These are phyloP conservation scores for Patiria miniata DNA, from an alignment of 35 echinoderm and acorn worm species.

Conservation along the genomic window DNA sequence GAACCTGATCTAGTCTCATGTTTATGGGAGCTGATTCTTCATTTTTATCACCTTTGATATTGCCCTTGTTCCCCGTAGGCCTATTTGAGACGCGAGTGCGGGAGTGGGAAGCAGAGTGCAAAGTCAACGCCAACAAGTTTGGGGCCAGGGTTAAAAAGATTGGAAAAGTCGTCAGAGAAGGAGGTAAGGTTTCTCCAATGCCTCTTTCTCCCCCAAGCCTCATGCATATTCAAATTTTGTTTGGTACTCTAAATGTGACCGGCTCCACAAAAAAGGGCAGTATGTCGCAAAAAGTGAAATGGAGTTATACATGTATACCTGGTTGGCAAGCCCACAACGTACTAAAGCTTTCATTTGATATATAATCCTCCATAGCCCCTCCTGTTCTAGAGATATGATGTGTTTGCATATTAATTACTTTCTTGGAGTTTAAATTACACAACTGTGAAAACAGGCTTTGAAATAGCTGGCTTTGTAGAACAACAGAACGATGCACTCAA, in stretches of 20 bases:
- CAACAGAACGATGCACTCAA: no score
- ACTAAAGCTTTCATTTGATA: neutral
- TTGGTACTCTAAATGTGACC: no score
- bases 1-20: no score
- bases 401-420: no score
- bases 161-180: conserved; percentile 48
- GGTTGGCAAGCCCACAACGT: no score
- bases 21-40: no score
- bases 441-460: no score
- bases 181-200: neutral
- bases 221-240: neutral
- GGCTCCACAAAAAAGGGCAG: no score
- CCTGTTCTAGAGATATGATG: no score
- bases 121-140: conserved; percentile 63
- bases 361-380: neutral
- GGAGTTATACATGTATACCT: neutral
- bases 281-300: no score
- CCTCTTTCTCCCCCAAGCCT: neutral
- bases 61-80: conserved; percentile 42
- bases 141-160: conserved; percentile 88
- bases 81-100: conserved; percentile 82
- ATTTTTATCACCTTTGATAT: neutral
- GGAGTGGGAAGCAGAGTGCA: conserved; percentile 61
- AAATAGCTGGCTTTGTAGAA: no score
- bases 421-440: no score